These are phyloP conservation scores for Aleiodes leptofemur DNA, from an alignment of 2,888 invertebrate species.

Conservation along the genomic window DNA sequence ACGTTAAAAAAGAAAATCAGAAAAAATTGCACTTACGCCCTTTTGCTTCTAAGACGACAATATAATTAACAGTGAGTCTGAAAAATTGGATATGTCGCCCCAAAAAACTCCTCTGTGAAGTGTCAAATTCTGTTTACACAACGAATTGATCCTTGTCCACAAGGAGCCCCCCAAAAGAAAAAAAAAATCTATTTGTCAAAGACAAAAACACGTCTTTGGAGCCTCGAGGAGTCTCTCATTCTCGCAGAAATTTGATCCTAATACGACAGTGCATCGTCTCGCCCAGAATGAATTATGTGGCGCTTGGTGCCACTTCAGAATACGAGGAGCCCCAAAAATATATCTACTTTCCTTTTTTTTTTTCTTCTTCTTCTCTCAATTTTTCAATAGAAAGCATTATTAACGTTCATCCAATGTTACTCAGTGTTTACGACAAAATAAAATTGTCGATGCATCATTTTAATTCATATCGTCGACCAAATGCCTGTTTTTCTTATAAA, in stretches of 20 bases:
- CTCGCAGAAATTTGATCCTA: constrained; percentile 57
- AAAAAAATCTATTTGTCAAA: constrained; percentile 46
- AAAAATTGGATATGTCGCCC: too few species aligned
- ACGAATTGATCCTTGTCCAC: constrained; percentile 30
- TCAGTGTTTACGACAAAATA: background rate
- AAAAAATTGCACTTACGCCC: too few species aligned
- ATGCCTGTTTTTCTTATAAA: too few species aligned
- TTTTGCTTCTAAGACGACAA: too few species aligned
- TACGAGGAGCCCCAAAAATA: background rate
- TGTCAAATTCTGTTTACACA: constrained; percentile 32
- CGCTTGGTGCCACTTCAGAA: constrained; percentile 54
- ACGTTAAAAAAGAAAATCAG: too few species aligned
- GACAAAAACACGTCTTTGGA: constrained; percentile 42
- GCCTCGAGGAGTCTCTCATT: constrained; percentile 23
- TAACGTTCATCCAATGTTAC: background rate
- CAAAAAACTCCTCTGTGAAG: background rate
- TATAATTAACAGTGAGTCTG: too few species aligned
- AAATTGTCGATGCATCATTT: constrained; percentile 7
- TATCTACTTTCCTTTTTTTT: too few species aligned
- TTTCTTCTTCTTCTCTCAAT: background rate
- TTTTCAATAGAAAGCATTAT: background rate
- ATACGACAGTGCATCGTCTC: constrained; percentile 52
- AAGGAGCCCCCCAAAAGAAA: constrained; percentile 27
- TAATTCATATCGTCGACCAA: constrained; percentile 4
- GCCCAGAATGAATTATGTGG: constrained; percentile 57